Evolutionary conservation across 2,888 invertebrate species (phyloP), one percentile per base, ranked within the genome.

Genomic region (Formica aserva): DNA sequence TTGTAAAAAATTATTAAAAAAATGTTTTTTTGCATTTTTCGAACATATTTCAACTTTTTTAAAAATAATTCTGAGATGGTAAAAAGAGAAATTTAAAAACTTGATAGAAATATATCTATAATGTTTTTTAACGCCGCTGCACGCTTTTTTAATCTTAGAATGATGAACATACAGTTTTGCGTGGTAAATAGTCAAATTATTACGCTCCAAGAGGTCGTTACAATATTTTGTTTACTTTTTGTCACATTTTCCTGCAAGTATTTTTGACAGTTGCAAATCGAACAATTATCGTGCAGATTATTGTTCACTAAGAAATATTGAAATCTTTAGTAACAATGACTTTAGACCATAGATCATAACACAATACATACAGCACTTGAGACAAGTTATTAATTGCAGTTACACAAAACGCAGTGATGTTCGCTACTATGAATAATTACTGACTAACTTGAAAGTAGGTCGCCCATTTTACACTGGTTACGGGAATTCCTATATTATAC

Each of bases 361-460:
- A 45, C 13, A 45, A 45, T 45, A 4, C 45, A 45, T 35, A 22
- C 13, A 35, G 8, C 13, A 38, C 15, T 26, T 55, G 22, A 45
- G 32, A 35, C 15, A 60, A 60, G 60, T 62, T 48, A 71, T 80
- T 62, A 80, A 60, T 45, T 60, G 29, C 26, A 35, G n/a, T 72
- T 48, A 48, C 78, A 45, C 78, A 45, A 71, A 80, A 60, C 45
- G 22, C 45, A 38, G 45, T 69, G 35, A 62, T 41, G 60, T 62
- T 80, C 9, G 22, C 32, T 35, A n/a, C 45, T 55, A 6, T n/a
- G 60, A 35, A 71, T 78, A 78, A 78, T 80, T 71, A 32, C 71
- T 52, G 66, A 55, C 38, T 45, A 80, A 71, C 45, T 45, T 35
- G 35, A 60, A 80, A 80, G 35, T 80, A 80, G 78, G 45, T 80